A percentile compares a stretch with the other conserved stretches of the same genome.
These are phyloP conservation scores for Leptinotarsa juncta DNA, from an alignment of 2,888 invertebrate species.

Conservation along the genomic window DNA sequence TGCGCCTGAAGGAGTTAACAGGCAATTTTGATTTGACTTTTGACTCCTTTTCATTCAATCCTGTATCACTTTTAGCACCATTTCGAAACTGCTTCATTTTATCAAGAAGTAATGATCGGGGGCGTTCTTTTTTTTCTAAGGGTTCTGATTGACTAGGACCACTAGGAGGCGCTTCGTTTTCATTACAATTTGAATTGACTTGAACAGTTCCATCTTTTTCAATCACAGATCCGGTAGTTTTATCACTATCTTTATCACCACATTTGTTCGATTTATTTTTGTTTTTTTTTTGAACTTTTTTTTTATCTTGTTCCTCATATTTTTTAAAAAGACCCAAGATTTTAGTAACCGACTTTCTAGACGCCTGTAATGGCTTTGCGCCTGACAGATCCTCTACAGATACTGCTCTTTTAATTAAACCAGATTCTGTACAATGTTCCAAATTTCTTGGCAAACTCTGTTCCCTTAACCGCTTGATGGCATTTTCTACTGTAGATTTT, in stretches of 20 bases:
- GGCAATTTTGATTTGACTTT: constrained; percentile 62
- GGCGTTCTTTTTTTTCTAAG: constrained; percentile 67
- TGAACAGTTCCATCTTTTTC: constrained; percentile 28
- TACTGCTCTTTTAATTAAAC: constrained; percentile 77
- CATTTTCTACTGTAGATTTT: constrained; percentile 67
- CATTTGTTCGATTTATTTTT: constrained; percentile 48
- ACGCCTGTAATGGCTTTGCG: constrained; percentile 68
- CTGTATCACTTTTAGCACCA: constrained; percentile 66
- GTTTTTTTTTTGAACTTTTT: constrained; percentile 50
- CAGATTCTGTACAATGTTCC: constrained; percentile 71
- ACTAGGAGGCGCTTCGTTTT: constrained; percentile 32
- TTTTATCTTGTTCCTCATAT: constrained; percentile 71
- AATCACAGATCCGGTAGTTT: constrained; percentile 54
- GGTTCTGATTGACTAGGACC: constrained; percentile 49
- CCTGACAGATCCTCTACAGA: constrained; percentile 76
- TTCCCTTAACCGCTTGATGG: constrained; percentile 73
- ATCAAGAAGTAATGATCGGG: constrained; percentile 69
- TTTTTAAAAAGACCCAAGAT: constrained; percentile 83
- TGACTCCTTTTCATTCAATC: constrained; percentile 44
- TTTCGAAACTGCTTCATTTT: constrained; percentile 68
- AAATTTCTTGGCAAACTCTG: constrained; percentile 73
- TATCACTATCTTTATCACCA: constrained; percentile 44
- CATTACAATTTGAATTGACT: constrained; percentile 42
- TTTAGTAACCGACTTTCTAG: constrained; percentile 77
- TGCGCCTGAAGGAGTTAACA: constrained; percentile 60